These are phyloP conservation scores for Shinisaurus crocodilurus DNA, from an alignment of 2,113 vertebrate species.

Conservation along the genomic window DNA sequence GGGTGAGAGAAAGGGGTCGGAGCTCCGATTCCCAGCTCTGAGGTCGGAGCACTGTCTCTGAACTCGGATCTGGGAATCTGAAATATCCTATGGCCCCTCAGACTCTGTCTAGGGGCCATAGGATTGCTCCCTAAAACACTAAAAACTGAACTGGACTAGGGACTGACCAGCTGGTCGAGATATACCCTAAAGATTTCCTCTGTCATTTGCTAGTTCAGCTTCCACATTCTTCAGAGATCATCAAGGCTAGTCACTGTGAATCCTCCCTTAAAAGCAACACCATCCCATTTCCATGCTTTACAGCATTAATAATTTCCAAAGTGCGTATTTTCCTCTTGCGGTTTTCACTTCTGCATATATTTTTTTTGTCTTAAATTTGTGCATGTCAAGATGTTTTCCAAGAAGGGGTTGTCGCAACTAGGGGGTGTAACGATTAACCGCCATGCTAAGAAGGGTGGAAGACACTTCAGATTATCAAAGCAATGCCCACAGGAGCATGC, in stretches of 20 bases:
- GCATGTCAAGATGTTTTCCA: conserved; percentile 1
- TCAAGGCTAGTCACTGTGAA: neutral
- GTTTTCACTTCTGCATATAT: conserved; percentile 64
- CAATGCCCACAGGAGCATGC: neutral
- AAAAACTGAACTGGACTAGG: neutral
- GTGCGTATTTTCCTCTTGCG: conserved; percentile 28
- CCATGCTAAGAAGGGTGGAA: neutral
- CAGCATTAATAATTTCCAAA: conserved; percentile 19
- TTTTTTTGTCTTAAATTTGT: neutral
- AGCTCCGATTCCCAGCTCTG: too few species aligned
- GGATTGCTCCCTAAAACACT: neutral
- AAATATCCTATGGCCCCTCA: too few species aligned
- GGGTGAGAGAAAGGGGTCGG: too few species aligned
- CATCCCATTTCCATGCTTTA: neutral
- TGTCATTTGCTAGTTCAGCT: neutral
- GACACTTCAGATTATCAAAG: neutral
- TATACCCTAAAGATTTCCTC: neutral
- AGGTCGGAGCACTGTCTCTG: too few species aligned
- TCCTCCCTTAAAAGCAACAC: neutral
- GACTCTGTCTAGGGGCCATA: too few species aligned
- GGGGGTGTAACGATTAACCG: neutral
- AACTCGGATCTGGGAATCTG: too few species aligned
- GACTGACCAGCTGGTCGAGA: neutral
- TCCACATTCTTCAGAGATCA: neutral
- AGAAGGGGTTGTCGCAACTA: neutral